These are phyloP conservation scores for Matsumurasca onukii DNA, from an alignment of 1,140 invertebrate genomes.

Conservation along the genomic window DNA sequence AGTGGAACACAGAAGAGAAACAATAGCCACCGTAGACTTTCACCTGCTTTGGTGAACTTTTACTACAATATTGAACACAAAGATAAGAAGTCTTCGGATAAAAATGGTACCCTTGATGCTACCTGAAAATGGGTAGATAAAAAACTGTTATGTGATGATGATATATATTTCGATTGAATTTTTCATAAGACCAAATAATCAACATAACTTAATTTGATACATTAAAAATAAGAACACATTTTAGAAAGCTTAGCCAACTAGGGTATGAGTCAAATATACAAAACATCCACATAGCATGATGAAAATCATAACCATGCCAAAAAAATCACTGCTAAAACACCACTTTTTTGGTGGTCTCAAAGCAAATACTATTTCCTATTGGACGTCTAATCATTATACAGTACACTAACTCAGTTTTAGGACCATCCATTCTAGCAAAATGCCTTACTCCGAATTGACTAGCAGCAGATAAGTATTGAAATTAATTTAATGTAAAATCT, in stretches of 20 bases:
- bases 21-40: too few relatives aligned
- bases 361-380: constrained; percentile 7
- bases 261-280: constrained; percentile 12
- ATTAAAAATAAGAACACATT: constrained; percentile 1
- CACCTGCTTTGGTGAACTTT: too few relatives aligned
- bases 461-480: not conserved
- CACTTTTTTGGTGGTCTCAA: not conserved
- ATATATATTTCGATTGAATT: not conserved
- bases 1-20: too few relatives aligned
- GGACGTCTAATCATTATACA: not conserved
- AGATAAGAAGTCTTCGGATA: too few relatives aligned
- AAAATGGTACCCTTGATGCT: too few relatives aligned
- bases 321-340: constrained; percentile 5
- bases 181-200: constrained; percentile 10
- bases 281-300: constrained; percentile 22
- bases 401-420: not conserved
- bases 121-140: too few relatives aligned
- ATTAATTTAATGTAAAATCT: too few relatives aligned
- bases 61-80: too few relatives aligned
- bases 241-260: constrained; percentile 5
- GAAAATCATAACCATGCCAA: constrained; percentile 25
- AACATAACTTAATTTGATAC: constrained; percentile 11
- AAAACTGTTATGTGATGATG: not conserved
- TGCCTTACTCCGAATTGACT: constrained; percentile 11
- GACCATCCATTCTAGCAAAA: not conserved